These are phyloP conservation scores for Mobula birostris DNA, from an alignment of 2,113 vertebrate species.

Conservation along the genomic window DNA sequence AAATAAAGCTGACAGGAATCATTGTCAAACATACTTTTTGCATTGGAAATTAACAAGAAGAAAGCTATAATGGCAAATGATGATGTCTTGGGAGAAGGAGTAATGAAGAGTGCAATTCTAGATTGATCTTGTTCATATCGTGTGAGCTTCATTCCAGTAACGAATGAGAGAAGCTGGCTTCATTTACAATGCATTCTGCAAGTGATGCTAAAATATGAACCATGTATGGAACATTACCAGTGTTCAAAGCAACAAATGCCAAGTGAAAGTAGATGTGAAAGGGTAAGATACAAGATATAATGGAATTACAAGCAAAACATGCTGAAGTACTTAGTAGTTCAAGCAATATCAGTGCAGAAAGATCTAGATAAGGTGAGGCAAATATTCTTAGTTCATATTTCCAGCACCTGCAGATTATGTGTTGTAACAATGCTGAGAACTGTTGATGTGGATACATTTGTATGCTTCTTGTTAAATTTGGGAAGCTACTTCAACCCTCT, in stretches of 20 bases:
- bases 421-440: no score
- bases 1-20: neutral
- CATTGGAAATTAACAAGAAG: neutral
- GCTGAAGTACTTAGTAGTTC: no score
- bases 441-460: neutral
- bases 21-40: neutral
- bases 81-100: neutral
- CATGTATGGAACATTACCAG: neutral
- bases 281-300: neutral
- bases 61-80: neutral
- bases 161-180: neutral
- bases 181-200: neutral
- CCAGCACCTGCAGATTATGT: no score
- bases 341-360: no score
- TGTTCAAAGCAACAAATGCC: neutral
- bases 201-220: neutral
- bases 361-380: no score
- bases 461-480: neutral
- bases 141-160: neutral
- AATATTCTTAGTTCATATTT: no score
- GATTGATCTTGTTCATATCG: neutral
- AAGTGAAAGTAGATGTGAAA: neutral
- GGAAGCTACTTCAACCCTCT: neutral
- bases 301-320: neutral
- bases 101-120: no score